A percentile compares a stretch with the other conserved stretches of the same genome.
Conservation (phyloP, 2,888 invertebrate genomes). For the Pandemis cinnamomeana region DNA sequence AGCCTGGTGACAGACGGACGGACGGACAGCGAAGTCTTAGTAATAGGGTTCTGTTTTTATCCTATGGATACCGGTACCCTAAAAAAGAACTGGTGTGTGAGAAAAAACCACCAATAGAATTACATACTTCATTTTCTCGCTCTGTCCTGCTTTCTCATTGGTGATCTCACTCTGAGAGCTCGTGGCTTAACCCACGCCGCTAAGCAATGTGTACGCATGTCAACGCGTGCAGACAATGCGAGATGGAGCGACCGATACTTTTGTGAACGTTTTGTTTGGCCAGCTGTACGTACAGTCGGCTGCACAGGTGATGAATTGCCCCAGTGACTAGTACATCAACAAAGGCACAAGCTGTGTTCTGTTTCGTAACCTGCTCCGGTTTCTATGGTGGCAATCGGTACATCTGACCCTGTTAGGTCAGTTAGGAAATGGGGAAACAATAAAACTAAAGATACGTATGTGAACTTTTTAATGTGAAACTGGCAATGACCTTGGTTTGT, state of each 20-base stretch:
- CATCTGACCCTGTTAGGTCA: slow-evolving; percentile 16
- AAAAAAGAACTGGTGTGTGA: no score
- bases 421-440: slow-evolving; percentile 24
- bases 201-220: slow-evolving; percentile 44
- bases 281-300: slow-evolving; percentile 48
- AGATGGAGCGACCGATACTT: slow-evolving; percentile 61
- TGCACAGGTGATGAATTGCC: slow-evolving; percentile 45
- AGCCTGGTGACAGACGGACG: no score
- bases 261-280: slow-evolving; percentile 59
- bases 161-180: not conserved
- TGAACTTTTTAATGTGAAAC: not conserved
- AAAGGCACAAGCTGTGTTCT: slow-evolving; percentile 38
- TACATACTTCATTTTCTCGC: no score
- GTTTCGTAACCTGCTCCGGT: slow-evolving; percentile 32
- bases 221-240: slow-evolving; percentile 47
- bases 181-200: slow-evolving; percentile 7
- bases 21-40: no score
- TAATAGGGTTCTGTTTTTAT: no score
- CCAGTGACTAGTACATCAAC: slow-evolving; percentile 1
- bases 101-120: no score
- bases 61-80: no score
- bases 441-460: slow-evolving; percentile 6
- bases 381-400: slow-evolving; percentile 20
- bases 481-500: slow-evolving; percentile 9
- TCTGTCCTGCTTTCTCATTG: no score